Evolutionary conservation across 2,888 invertebrate species (phyloP), one percentile per base, ranked within the genome.

Genomic region (Hedychridium roseum): DNA sequence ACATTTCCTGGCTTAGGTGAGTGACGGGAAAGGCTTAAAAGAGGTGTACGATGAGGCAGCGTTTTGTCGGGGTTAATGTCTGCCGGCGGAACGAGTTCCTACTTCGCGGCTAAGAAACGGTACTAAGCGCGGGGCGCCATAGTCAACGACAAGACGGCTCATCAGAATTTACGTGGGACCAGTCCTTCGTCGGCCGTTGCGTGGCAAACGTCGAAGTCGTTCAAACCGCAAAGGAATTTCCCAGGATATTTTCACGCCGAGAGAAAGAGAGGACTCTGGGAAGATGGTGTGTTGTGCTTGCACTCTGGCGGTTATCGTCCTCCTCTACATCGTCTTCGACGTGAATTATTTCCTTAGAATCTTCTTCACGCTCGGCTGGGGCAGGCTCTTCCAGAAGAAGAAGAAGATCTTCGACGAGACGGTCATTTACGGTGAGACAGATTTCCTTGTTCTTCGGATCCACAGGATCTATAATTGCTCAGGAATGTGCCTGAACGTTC

Each of bases 301-400:
- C 44, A 44, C 50, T 9, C 27, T 61, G 27, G 55, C 64, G 16
- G 58, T 81, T 18, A 65, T 85, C 43, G 80, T 82, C 6, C 71
- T 90, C 21, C 77, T 89, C 21, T 91, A 90, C 70, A 78, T 89
- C 12, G 82, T 88, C 44, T 89, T 89, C 81, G 92, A 92, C 77
- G 88, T 91, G 1, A 89, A 91, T 72, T 92, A 92, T 66, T 92
- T 91, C 67, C 71, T 91, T 17, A 83, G 91, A 59, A 84, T 88
- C 45, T 80, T 84, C n/a, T 85, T 88, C 56, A 88, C 89, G 0
- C 84, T 91, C n/a, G 82, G 83, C 12, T 82, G 85, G 63, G 89
- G 88, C 0, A 83, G 87, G 62, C 67, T 90, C 26, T 88, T 90
- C 55, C 85, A 88, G 71, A 86, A 85, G 72, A 89, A 86, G 73